Base-by-base conservation (phyloP, 2,113 vertebrate species). In the Hystrix cristata region DNA sequence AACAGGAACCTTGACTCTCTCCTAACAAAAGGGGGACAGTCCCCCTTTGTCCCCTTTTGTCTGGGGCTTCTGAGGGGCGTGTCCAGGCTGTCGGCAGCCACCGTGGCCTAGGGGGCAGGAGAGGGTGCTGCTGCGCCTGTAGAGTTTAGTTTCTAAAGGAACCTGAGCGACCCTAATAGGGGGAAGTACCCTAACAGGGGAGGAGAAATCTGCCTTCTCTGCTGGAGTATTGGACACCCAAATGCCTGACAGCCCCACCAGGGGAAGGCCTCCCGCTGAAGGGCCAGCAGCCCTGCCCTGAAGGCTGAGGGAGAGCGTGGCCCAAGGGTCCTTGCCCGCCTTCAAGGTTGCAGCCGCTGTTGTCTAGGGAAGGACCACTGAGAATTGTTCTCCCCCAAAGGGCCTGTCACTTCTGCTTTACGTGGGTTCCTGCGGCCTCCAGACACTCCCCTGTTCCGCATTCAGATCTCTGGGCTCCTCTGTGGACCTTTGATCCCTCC, bases 21-120 rank as follows among this genome's bases (percentile, higher is more conserved):
- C 57, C 72, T 90, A 95, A 96, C 91, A 96, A 97, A 97, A 93
- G 90, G 95, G 96, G 95, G 93, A 97, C 94, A 93, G 95, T 96
- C 64, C 94, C 80, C 97, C 95, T 98, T 98, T 97, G 96, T 98
- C 93, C 94, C 80, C 97, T 96, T 98, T 98, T 97, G 96, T 98
- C 93, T 97, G 55, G 88, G 86, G 55, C 69, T 92, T 91, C 69
- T 31, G 69, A 92, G 96, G 93, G 97, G 97, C 74, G 89, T 98
- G 94, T 93, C 89, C 55, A 90, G 85, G 94, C 97, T 90, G 55
- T 31, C 13, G 51, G 71, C 46, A 1, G 21, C 85, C 60, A 87
- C 94, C 76, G 93, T 79, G 90, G 86, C 90, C 59, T 69, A 7
- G 43, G 46, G 59, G 53, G 71, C 69, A 76, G 87, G 87, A 72